Percentiles rank a stretch among this genome's conserved stretches.
Conservation (phyloP, 2,888 invertebrate genomes). For the Acanthopleura granulata region DNA sequence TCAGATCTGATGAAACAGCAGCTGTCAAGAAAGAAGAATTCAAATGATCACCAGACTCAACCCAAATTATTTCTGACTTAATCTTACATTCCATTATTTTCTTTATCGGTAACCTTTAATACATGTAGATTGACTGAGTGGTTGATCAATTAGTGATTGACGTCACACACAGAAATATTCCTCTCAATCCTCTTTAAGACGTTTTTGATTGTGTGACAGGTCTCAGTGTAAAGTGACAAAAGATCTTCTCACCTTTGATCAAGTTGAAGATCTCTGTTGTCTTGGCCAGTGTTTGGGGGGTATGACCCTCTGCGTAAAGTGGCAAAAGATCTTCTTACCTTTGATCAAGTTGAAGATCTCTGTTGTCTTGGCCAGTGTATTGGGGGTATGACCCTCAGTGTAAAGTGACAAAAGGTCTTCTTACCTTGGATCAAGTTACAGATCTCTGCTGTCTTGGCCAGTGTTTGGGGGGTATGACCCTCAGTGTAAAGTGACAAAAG, state of each 20-base stretch:
- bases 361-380: slow-evolving; percentile 74
- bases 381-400: slow-evolving; percentile 76
- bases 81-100: too few relatives aligned
- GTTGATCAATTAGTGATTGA: too few relatives aligned
- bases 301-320: slow-evolving; percentile 75
- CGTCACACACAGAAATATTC: too few relatives aligned
- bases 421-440: slow-evolving; percentile 73
- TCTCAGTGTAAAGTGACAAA: slow-evolving; percentile 73
- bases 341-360: slow-evolving; percentile 74
- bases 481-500: too few relatives aligned
- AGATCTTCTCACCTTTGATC: slow-evolving; percentile 65
- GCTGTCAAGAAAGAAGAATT: not conserved
- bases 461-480: slow-evolving; percentile 75
- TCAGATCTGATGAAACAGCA: not conserved
- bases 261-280: slow-evolving; percentile 74
- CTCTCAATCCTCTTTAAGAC: too few relatives aligned
- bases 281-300: slow-evolving; percentile 75
- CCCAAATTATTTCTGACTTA: too few relatives aligned
- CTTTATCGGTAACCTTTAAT: too few relatives aligned
- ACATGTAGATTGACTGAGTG: too few relatives aligned
- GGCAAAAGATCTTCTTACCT: slow-evolving; percentile 44
- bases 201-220: slow-evolving; percentile 68
- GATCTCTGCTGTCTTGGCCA: slow-evolving; percentile 74
- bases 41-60: not conserved
- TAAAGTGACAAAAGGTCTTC: slow-evolving; percentile 48